Evolutionary conservation across 2,113 vertebrate species (phyloP).

Genomic region (Xiphophorus couchianus): DNA sequence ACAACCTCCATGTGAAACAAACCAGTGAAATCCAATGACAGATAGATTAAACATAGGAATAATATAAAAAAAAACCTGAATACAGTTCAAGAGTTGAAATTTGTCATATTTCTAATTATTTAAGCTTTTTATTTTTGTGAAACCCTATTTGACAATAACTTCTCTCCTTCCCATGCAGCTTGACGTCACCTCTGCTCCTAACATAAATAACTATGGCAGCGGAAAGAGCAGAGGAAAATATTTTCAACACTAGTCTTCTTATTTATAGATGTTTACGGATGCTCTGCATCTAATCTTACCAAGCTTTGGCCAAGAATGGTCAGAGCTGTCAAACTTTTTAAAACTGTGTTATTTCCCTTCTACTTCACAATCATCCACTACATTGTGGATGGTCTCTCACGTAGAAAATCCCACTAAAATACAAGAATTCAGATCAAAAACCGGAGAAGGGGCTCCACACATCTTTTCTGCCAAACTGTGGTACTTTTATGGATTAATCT

Average conservation of each 20-base stretch:
- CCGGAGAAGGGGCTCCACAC: not conserved
- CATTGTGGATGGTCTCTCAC: not conserved
- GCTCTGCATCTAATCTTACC: not conserved
- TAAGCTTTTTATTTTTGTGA: not conserved
- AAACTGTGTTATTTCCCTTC: not conserved
- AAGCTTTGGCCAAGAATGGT: no score
- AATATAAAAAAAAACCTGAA: not conserved
- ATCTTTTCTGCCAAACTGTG: not conserved
- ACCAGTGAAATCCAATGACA: not conserved
- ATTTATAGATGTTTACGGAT: not conserved
- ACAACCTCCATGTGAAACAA: no score
- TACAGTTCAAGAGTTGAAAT: not conserved
- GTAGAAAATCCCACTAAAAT: not conserved
- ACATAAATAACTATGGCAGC: not conserved
- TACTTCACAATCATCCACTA: not conserved
- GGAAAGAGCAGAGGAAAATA: not conserved
- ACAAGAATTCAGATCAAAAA: not conserved
- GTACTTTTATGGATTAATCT: not conserved
- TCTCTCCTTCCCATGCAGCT: not conserved
- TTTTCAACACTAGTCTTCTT: not conserved
- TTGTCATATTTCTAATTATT: not conserved
- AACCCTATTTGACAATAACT: not conserved
- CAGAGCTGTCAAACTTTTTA: no score
- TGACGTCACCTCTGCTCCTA: not conserved
- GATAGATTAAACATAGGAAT: not conserved